Evolutionary conservation across 2,113 vertebrate species (phyloP).

Genomic region (Azemiops feae): DNA sequence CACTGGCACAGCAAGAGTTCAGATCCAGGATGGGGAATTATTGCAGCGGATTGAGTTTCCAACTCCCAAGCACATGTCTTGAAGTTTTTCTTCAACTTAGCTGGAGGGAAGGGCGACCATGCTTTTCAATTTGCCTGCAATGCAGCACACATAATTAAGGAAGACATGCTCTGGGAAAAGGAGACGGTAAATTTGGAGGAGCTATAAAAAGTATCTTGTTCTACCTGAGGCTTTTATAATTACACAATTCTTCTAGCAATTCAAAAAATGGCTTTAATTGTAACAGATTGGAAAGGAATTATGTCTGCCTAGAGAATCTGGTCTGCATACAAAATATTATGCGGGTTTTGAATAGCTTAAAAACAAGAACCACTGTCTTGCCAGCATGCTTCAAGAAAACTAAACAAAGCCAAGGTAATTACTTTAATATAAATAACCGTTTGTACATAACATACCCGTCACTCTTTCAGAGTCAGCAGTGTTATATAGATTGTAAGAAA

Average conservation of each 20-base stretch:
- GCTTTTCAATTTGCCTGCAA: slow-evolving; percentile 46
- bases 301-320: slow-evolving; percentile 24
- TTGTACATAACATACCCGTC: neutral
- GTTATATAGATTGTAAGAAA: neutral
- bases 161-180: neutral
- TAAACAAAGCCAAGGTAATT: neutral
- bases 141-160: slow-evolving; percentile 41
- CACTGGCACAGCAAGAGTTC: slow-evolving; percentile 66
- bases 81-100: slow-evolving; percentile 50
- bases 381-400: neutral
- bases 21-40: slow-evolving; percentile 71
- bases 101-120: slow-evolving; percentile 44
- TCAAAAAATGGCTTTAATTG: slow-evolving; percentile 52
- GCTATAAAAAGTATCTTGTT: slow-evolving; percentile 23
- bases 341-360: slow-evolving; percentile 38
- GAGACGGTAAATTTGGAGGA: slow-evolving; percentile 24
- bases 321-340: slow-evolving; percentile 59
- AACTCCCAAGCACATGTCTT: slow-evolving; percentile 50
- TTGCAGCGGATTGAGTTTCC: slow-evolving; percentile 68
- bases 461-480: neutral
- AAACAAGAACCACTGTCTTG: slow-evolving; percentile 23
- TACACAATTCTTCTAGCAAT: slow-evolving; percentile 35
- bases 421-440: neutral
- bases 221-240: slow-evolving; percentile 38
- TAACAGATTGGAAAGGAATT: slow-evolving; percentile 51